Conservation (phyloP, 1,140 invertebrate species). For the Aporrectodea caliginosa region DNA sequence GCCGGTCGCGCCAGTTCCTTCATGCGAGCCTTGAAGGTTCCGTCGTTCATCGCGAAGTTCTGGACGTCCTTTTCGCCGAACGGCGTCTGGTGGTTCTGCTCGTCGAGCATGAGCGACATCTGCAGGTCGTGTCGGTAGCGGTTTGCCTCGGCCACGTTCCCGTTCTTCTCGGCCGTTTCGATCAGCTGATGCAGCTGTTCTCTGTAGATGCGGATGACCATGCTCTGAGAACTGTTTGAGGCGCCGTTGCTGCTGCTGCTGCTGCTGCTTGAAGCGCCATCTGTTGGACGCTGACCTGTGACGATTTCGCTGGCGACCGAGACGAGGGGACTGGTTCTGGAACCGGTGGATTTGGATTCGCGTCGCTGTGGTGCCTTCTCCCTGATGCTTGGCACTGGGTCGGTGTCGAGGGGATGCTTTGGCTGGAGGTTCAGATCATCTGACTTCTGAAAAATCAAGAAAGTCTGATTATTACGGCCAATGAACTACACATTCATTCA, state of each 20-base stretch:
- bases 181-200: slow-evolving; percentile 85
- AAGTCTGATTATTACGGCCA: too few relatives aligned
- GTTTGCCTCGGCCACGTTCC: slow-evolving; percentile 66
- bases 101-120: slow-evolving; percentile 69
- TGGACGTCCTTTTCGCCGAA: too few relatives aligned
- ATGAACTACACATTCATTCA: too few relatives aligned
- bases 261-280: too few relatives aligned
- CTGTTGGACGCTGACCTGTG: slow-evolving; percentile 57
- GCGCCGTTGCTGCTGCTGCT: slow-evolving; percentile 70
- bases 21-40: too few relatives aligned
- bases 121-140: slow-evolving; percentile 88
- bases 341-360: background rate
- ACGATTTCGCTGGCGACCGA: background rate
- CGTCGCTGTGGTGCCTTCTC: background rate
- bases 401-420: background rate
- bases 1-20: too few relatives aligned
- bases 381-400: background rate
- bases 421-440: background rate
- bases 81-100: too few relatives aligned
- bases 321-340: background rate
- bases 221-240: slow-evolving; percentile 93
- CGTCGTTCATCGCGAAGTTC: too few relatives aligned
- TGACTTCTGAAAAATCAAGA: too few relatives aligned
- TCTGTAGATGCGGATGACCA: slow-evolving; percentile 93
- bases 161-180: slow-evolving; percentile 64